Base-by-base conservation (phyloP, 2,797 vertebrate species). In the Hemitrygon akajei region DNA sequence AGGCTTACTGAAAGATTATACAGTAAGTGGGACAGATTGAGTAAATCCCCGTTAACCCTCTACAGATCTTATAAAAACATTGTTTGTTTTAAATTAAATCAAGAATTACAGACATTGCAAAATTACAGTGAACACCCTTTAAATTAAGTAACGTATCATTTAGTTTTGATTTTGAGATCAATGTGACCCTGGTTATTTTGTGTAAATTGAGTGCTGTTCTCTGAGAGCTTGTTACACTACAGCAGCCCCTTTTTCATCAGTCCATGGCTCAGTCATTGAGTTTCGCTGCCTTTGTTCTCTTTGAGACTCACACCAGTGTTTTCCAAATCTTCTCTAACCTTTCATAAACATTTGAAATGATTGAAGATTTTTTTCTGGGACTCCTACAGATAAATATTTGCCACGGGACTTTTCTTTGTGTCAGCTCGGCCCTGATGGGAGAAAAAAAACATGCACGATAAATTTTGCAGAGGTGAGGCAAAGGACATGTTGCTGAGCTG, bases 351-450 rank as follows among this genome's bases (percentile, higher is more conserved):
- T 27, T 47, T 75, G 27, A 56, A 56, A 12, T 93, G 37, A 20
- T 7, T 75, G 22, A 76, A 25, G 40, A 56, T 16, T 76, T 76
- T 76, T 47, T 75, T 7, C 25, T 25, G 27, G 12, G 91, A 76
- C 27, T 56, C 40, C 91, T 27, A 27, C 73, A 76, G 86, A 89
- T 89, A 89, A 89, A 89, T 89, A 69, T 69, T 89, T 73, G 91
- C 40, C 9, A 27, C 47, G 47, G 79, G 34, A 73, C 22, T 76
- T 58, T 5, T 37, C 37, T n/a, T 40, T 71, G 5, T 34, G 14
- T 75, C 34, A 92, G 40, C 22, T 7, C 69, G 27, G 73, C 34
- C 22, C 1, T 73, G 63, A 47, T 25, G 12, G 34, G 34, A 20
- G 30, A 47, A 40, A 47, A 12, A 25, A 14, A 47, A 47, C 47